A percentile compares a stretch with the other conserved stretches of the same genome.
These are phyloP conservation scores for Yponomeuta sedellus DNA, from an alignment of 2,888 invertebrate species.

Conservation along the genomic window DNA sequence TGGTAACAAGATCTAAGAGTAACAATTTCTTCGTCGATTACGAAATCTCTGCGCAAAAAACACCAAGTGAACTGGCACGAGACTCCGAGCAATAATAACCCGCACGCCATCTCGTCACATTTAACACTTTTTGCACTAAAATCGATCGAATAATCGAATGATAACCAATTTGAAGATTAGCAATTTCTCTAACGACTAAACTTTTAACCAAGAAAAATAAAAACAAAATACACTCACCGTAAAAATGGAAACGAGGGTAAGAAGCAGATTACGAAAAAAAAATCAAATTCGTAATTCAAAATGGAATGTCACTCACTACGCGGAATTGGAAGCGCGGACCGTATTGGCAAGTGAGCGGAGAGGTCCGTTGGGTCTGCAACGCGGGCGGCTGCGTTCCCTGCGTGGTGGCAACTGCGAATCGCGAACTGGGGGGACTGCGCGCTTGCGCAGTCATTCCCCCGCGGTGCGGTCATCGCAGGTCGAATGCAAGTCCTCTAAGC, in stretches of 20 bases:
- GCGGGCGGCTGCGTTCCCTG: slow-evolving; percentile 52
- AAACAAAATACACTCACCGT: slow-evolving; percentile 40
- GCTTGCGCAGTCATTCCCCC: slow-evolving; percentile 50
- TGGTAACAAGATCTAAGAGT: slow-evolving; percentile 14
- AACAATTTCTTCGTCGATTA: slow-evolving; percentile 22
- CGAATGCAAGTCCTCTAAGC: neutral
- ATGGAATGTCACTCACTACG: neutral
- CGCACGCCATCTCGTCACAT: slow-evolving; percentile 33
- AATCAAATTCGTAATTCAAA: slow-evolving; percentile 26
- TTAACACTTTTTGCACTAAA: slow-evolving; percentile 20
- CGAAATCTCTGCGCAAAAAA: slow-evolving; percentile 20
- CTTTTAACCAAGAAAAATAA: neutral
- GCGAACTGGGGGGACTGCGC: slow-evolving; percentile 19
- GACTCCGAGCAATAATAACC: slow-evolving; percentile 23
- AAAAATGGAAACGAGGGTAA: slow-evolving; percentile 40
- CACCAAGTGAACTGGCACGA: slow-evolving; percentile 26
- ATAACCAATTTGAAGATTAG: slow-evolving; percentile 1
- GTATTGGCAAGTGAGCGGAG: neutral
- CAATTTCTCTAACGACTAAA: neutral
- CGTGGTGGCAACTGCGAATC: slow-evolving; percentile 56
- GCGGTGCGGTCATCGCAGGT: slow-evolving; percentile 47
- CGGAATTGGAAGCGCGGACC: neutral
- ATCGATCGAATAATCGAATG: slow-evolving; percentile 3
- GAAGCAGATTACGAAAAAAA: slow-evolving; percentile 29
- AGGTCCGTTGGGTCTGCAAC: slow-evolving; percentile 21